A percentile compares a stretch with the other conserved stretches of the same genome.
phyloP scores from a whole-genome alignment of 2,888 invertebrate species.

The Phlogophora meticulosa region DNA sequence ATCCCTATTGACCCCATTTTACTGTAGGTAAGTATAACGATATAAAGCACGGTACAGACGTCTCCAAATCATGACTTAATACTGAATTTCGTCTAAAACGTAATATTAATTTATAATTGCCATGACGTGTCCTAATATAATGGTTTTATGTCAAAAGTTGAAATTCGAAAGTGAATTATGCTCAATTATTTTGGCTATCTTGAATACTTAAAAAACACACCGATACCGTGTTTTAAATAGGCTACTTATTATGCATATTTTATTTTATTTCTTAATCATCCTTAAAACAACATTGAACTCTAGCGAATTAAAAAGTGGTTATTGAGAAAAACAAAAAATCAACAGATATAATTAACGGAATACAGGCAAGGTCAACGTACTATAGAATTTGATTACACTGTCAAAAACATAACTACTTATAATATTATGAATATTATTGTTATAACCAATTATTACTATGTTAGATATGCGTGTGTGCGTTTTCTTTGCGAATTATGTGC shows the following conservation, averaged over 20 bases:
- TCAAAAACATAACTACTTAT: conserved; percentile 23
- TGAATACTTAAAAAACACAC: background rate
- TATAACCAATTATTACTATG: conserved; percentile 23
- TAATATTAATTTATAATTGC: conserved; percentile 22
- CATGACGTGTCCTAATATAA: conserved; percentile 15
- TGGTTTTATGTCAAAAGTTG: conserved; percentile 16
- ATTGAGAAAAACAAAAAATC: conserved; percentile 40
- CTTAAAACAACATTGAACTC: conserved; percentile 62
- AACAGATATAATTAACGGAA: conserved; percentile 42
- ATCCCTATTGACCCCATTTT: background rate
- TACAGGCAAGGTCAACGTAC: conserved; percentile 35
- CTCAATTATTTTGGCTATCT: background rate
- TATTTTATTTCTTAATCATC: conserved; percentile 26
- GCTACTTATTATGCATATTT: conserved; percentile 12
- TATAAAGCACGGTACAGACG: background rate
- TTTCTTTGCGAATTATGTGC: conserved; percentile 43
- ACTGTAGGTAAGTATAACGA: background rate
- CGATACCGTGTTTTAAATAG: conserved; percentile 3
- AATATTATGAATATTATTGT: conserved; percentile 6
- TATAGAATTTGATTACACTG: conserved; percentile 24
- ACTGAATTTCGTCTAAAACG: conserved; percentile 46
- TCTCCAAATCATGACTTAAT: conserved; percentile 35
- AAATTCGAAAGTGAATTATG: conserved; percentile 16
- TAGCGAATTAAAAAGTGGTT: conserved; percentile 60
- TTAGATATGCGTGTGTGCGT: conserved; percentile 49